A percentile compares a stretch with the other conserved stretches of the same genome.
phyloP scores from a whole-genome alignment of 2,888 invertebrate species.

The Scaptomyza caliginosa region DNA sequence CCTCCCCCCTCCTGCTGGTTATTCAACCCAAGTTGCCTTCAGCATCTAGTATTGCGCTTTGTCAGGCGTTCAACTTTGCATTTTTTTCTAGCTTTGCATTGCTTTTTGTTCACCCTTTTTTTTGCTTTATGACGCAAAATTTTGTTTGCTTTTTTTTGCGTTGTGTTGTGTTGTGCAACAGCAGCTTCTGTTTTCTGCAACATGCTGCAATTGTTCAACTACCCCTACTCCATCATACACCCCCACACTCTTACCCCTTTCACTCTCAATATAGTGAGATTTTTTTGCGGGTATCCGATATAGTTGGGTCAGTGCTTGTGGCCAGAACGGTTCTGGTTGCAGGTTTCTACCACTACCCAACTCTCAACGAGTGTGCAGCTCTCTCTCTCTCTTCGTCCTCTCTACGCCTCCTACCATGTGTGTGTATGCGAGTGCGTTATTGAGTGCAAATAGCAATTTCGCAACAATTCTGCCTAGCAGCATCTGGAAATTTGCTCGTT shows the following conservation, averaged over 20 bases:
- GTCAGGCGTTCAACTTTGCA: constrained; percentile 43
- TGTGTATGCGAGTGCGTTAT: constrained; percentile 75
- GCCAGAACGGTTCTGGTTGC: constrained; percentile 83
- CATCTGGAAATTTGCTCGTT: constrained; percentile 67
- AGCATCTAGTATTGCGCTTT: constrained; percentile 35
- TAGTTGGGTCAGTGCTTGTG: constrained; percentile 83
- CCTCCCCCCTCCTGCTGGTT: not conserved
- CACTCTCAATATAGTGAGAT: constrained; percentile 25
- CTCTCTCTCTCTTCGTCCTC: not conserved
- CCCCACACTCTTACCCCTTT: not conserved
- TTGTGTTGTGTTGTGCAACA: constrained; percentile 9
- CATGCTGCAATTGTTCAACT: constrained; percentile 74
- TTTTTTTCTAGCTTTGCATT: constrained; percentile 1
- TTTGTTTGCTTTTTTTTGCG: constrained; percentile 27
- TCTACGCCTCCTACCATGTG: constrained; percentile 8
- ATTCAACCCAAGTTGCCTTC: no score
- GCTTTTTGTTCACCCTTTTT: constrained; percentile 25
- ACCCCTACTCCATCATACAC: not conserved
- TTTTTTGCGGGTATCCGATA: constrained; percentile 82
- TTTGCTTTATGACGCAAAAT: constrained; percentile 60
- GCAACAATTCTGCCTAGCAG: constrained; percentile 76
- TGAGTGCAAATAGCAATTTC: constrained; percentile 83
- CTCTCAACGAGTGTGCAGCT: not conserved
- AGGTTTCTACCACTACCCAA: constrained; percentile 55
- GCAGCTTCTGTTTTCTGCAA: constrained; percentile 64